phyloP scores from a whole-genome alignment of 2,113 vertebrate species.

The Brachypteracias leptosomus region DNA sequence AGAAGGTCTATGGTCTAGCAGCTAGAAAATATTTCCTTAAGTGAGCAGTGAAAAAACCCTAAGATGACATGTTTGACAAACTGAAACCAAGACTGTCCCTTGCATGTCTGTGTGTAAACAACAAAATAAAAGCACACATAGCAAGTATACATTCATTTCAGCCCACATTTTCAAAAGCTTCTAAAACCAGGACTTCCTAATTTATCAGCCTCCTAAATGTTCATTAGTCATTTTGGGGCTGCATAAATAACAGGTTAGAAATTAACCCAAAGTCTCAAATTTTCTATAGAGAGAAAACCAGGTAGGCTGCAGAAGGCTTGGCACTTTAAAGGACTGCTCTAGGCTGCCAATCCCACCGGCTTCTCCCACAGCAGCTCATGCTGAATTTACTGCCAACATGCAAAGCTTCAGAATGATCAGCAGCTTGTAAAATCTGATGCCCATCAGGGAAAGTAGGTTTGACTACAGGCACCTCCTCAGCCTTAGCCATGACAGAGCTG shows the following conservation, averaged over 20 bases:
- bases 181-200: background rate
- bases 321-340: background rate
- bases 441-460: background rate
- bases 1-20: background rate
- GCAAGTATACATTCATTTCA: background rate
- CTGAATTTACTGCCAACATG: background rate
- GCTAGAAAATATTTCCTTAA: background rate
- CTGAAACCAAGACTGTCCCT: background rate
- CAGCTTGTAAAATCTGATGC: background rate
- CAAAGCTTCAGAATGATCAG: background rate
- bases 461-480: background rate
- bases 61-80: background rate
- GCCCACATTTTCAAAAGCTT: background rate
- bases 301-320: background rate
- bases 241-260: background rate
- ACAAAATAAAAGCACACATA: background rate
- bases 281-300: background rate
- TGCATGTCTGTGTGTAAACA: background rate
- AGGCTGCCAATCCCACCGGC: background rate
- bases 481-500: background rate
- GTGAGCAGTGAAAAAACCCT: background rate
- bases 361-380: accelerated
- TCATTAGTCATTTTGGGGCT: background rate
- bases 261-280: background rate
- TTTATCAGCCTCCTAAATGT: background rate